Percentiles rank a stretch among this genome's conserved stretches.
phyloP scores from a whole-genome alignment of 1,140 invertebrate genomes.

The Drosophila hydei region DNA sequence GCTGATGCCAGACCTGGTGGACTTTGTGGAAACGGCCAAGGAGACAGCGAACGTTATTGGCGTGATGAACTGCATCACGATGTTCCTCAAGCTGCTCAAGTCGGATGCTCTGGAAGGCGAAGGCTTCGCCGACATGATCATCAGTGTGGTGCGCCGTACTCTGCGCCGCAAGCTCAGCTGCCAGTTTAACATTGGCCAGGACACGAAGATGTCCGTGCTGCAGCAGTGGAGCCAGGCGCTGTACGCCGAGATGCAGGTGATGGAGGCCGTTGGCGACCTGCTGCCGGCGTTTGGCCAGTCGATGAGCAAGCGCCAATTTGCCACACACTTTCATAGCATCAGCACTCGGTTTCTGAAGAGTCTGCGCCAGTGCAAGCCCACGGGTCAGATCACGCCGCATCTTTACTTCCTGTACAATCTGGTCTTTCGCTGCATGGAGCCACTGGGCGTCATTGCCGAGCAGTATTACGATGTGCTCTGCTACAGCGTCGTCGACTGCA shows the following conservation, averaged over 20 bases:
- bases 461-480: slow-evolving; percentile 29
- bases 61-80: slow-evolving; percentile 5
- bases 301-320: slow-evolving; percentile 17
- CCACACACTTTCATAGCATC: slow-evolving; percentile 8
- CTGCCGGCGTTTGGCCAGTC: slow-evolving; percentile 21
- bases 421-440: slow-evolving; percentile 17
- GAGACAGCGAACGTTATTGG: slow-evolving; percentile 16
- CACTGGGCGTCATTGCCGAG: slow-evolving; percentile 17
- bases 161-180: slow-evolving; percentile 29
- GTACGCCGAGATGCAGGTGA: slow-evolving; percentile 15
- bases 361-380: neutral
- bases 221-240: slow-evolving; percentile 26
- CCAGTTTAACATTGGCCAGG: slow-evolving; percentile 21
- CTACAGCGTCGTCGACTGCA: slow-evolving; percentile 18
- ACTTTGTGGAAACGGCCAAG: slow-evolving; percentile 22
- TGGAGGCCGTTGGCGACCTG: slow-evolving; percentile 16
- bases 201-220: slow-evolving; percentile 7
- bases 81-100: slow-evolving; percentile 17
- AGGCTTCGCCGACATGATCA: slow-evolving; percentile 16
- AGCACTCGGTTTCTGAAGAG: slow-evolving; percentile 12
- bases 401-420: slow-evolving; percentile 18
- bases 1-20: slow-evolving; percentile 13
- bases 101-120: slow-evolving; percentile 14
- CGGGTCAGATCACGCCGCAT: neutral
- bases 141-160: slow-evolving; percentile 14